Conservation (phyloP, 2,113 vertebrate genomes). For the Paramisgurnus dabryanus region DNA sequence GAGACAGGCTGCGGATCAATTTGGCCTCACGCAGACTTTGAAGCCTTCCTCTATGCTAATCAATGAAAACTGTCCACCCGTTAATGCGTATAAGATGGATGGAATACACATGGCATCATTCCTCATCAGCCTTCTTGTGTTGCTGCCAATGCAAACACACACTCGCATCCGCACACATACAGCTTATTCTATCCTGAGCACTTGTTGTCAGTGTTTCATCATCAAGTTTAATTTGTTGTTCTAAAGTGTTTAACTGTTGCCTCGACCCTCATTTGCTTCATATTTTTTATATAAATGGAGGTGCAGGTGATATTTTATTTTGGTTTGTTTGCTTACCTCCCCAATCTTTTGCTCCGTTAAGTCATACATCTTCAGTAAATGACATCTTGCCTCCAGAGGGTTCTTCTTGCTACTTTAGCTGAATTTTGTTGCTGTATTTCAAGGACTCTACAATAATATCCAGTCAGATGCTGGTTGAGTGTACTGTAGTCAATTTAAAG, state of each 20-base stretch:
- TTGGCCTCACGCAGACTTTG: conserved; percentile 56
- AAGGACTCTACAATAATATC: too few relatives aligned
- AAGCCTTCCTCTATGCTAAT: conserved; percentile 63
- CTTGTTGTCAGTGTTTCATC: background rate
- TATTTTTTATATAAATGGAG: background rate
- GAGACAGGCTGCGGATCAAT: conserved; percentile 62
- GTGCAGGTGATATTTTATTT: background rate
- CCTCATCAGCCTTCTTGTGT: background rate
- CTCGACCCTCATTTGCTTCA: background rate
- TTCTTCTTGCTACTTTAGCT: background rate
- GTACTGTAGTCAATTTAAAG: too few relatives aligned
- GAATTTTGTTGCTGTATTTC: too few relatives aligned
- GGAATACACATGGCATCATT: conserved; percentile 52
- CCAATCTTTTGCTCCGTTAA: background rate
- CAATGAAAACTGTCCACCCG: conserved; percentile 61
- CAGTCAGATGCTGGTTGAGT: too few relatives aligned
- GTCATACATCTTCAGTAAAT: too few relatives aligned
- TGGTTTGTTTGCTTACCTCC: background rate
- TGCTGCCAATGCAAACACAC: background rate
- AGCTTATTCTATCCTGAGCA: background rate
- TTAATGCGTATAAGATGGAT: conserved; percentile 59
- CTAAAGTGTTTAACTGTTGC: background rate
- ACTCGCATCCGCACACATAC: background rate
- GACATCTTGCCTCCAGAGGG: background rate
- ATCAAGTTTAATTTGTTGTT: background rate